Percentiles rank a stretch among this genome's conserved stretches.
These are phyloP conservation scores for Euleptes europaea DNA, from an alignment of 2,113 vertebrate species.

Conservation along the genomic window DNA sequence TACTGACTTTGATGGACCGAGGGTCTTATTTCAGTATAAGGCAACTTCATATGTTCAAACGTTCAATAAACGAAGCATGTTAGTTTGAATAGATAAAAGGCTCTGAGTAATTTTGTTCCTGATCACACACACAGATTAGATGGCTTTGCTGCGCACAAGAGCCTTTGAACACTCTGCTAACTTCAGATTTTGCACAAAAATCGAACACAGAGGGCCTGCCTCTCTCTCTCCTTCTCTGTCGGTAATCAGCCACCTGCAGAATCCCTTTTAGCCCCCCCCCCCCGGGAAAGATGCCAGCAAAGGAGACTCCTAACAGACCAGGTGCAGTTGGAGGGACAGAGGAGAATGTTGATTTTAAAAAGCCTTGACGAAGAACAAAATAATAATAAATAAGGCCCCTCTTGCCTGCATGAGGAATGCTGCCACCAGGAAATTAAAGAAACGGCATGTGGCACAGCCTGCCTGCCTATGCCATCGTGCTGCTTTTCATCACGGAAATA, in stretches of 20 bases:
- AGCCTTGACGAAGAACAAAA: constrained; percentile 61
- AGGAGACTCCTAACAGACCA: constrained; percentile 57
- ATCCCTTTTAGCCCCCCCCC: constrained; percentile 11
- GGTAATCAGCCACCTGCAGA: constrained; percentile 43
- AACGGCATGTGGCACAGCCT: constrained; percentile 41
- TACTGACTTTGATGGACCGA: too few species aligned
- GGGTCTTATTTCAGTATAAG: too few species aligned
- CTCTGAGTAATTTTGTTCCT: too few species aligned
- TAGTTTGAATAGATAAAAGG: too few species aligned
- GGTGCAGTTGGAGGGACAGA: constrained; percentile 57
- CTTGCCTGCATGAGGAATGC: constrained; percentile 57
- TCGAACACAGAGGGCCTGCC: constrained; percentile 58
- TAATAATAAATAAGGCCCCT: constrained; percentile 61
- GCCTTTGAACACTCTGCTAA: too few species aligned
- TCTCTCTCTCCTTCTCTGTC: constrained; percentile 48
- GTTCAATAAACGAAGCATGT: too few species aligned
- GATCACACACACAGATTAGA: too few species aligned
- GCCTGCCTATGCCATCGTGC: constrained; percentile 29
- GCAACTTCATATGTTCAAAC: too few species aligned
- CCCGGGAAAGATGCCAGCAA: constrained; percentile 57
- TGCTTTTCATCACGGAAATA: neutral
- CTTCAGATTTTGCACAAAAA: too few species aligned
- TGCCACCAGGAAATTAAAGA: constrained; percentile 67
- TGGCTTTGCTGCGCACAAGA: too few species aligned
- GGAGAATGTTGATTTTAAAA: constrained; percentile 68